phyloP scores from a whole-genome alignment of 1,140 invertebrate genomes.

The Orius laevigatus region DNA sequence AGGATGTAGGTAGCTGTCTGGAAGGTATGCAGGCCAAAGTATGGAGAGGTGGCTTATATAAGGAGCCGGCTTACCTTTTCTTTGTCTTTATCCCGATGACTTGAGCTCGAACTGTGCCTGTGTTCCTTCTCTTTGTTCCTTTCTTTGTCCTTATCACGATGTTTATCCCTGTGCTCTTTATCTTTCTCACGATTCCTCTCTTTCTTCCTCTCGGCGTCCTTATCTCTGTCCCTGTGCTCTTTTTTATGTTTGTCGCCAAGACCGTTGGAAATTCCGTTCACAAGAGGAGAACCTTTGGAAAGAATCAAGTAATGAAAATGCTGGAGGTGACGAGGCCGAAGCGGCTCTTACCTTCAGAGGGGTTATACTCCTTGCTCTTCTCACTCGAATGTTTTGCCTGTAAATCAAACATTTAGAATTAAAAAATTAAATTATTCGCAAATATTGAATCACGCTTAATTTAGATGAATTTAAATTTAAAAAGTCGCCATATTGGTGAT shows the following conservation, averaged over 20 bases:
- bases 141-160: conserved; percentile 21
- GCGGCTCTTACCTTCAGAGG: conserved; percentile 10
- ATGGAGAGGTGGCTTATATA: too few species aligned
- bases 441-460: too few species aligned
- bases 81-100: conserved; percentile 13
- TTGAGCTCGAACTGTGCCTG: conserved; percentile 11
- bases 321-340: too few species aligned
- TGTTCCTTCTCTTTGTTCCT: conserved; percentile 16
- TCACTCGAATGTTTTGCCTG: not conserved
- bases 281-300: not conserved
- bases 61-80: not conserved
- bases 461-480: too few species aligned
- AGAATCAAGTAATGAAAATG: conserved; percentile 1
- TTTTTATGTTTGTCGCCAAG: conserved; percentile 16
- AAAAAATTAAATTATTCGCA: not conserved
- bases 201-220: conserved; percentile 25
- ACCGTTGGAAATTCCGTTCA: conserved; percentile 14
- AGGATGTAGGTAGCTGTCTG: too few species aligned
- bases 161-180: conserved; percentile 24
- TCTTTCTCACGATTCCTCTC: conserved; percentile 27
- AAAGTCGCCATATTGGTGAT: conserved; percentile 14
- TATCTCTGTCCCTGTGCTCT: conserved; percentile 24
- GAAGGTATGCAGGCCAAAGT: too few species aligned
- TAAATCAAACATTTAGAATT: not conserved
- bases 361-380: conserved; percentile 5